A percentile compares a stretch with the other conserved stretches of the same genome.
phyloP scores from a whole-genome alignment of 2,113 vertebrate species.

The Procapra przewalskii region DNA sequence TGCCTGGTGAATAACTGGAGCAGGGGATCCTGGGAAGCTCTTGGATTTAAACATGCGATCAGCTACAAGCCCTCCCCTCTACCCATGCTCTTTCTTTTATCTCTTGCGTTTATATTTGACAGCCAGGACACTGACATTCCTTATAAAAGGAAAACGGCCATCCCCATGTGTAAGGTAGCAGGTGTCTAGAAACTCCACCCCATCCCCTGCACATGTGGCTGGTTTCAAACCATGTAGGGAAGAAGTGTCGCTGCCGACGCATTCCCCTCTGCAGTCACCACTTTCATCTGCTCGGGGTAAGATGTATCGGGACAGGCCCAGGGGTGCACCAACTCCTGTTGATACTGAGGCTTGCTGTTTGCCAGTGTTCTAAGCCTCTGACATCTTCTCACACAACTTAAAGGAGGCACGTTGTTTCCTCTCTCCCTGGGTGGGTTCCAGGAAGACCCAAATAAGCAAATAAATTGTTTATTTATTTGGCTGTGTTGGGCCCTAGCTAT shows the following conservation, averaged over 20 bases:
- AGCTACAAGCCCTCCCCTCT: not conserved
- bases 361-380: not conserved
- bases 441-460: not conserved
- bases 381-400: not conserved
- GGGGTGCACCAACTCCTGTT: not conserved
- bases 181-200: not conserved
- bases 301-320: not conserved
- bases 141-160: not conserved
- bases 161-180: too few species aligned
- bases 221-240: not conserved
- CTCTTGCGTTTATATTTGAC: not conserved
- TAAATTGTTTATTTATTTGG: not conserved
- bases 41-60: not conserved
- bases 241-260: fast-evolving
- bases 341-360: not conserved
- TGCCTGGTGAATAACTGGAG: not conserved
- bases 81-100: not conserved
- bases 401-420: not conserved
- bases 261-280: fast-evolving
- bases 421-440: fast-evolving
- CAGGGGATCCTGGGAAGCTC: too few species aligned
- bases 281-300: fast-evolving
- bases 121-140: not conserved
- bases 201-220: fast-evolving
- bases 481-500: not conserved